These are phyloP conservation scores for Chrysolina americana DNA, from an alignment of 2,888 invertebrate genomes.

Conservation along the genomic window DNA sequence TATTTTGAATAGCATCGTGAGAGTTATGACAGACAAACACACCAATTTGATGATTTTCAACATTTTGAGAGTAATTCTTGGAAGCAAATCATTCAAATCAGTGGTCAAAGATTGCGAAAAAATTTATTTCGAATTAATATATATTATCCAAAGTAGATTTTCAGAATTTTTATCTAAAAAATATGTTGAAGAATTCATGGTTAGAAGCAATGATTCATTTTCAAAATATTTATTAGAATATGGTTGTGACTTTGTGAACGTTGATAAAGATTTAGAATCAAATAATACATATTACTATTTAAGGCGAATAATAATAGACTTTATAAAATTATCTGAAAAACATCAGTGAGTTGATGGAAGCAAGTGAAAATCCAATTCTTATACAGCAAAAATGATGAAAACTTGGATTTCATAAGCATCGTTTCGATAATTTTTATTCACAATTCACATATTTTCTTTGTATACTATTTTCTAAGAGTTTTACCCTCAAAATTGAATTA, in stretches of 20 bases:
- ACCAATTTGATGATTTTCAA: slow-evolving; percentile 40
- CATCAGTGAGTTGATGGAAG: background rate
- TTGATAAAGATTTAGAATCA: slow-evolving; percentile 34
- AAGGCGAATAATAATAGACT: slow-evolving; percentile 46
- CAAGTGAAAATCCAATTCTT: too few species aligned
- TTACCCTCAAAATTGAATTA: background rate
- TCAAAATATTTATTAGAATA: slow-evolving; percentile 64
- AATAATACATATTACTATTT: slow-evolving; percentile 47
- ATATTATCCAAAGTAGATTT: slow-evolving; percentile 35
- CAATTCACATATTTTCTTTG: background rate
- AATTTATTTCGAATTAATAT: slow-evolving; percentile 48
- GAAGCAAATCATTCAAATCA: slow-evolving; percentile 37
- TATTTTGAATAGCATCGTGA: slow-evolving; percentile 54
- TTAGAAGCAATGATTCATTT: slow-evolving; percentile 60
- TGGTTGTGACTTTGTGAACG: slow-evolving; percentile 60
- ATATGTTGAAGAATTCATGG: slow-evolving; percentile 54
- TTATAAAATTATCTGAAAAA: background rate
- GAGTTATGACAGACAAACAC: slow-evolving; percentile 44
- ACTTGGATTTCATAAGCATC: background rate
- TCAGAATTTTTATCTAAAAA: slow-evolving; percentile 32
- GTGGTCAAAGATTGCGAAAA: slow-evolving; percentile 32
- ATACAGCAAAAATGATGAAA: background rate
- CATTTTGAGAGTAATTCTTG: slow-evolving; percentile 42
- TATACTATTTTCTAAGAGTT: background rate
- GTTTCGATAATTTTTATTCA: background rate